Base-by-base conservation (phyloP, 2,888 invertebrate genomes). In the Seladonia tumulorum region DNA sequence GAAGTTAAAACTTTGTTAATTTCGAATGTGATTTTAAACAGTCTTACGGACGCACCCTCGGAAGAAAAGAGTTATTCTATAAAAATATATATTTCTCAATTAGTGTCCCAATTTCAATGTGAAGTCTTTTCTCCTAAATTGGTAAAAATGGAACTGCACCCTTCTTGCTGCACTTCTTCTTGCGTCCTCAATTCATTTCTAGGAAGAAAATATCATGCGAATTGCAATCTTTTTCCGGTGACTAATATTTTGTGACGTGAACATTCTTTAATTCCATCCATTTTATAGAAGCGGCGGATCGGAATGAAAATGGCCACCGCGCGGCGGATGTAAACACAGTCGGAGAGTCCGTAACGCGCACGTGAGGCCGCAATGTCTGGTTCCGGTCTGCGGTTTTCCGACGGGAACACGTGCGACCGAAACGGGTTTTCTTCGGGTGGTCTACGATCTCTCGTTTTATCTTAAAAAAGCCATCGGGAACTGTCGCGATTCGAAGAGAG, bases 311-410 rank as follows among this genome's bases (percentile, higher is more conserved):
- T 81, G 87, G 81, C 77, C 68, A 78, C 68, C 60, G 78, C 76
- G 76, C 68, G 68, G 68, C 84, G 83, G 82, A 88, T 81, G 81
- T 87, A 89, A 90, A 90, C 80, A 83, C 53, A n/a, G 73, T 60
- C 49, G 70, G 87, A 88, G 84, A 66, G 72, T 80, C 76, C 78
- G 81, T 74, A 71, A 77, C 73, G 82, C 53, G 80, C 81, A 78
- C 81, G 81, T 83, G 85, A 86, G 76, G 82, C 79, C 83, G 77
- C 82, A 87, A 88, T 88, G 70, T 91, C 91, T 91, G 88, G 89
- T 91, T 88, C 91, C 90, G 88, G 88, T 89, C 88, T 92, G 92
- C 90, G 91, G 91, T 92, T 92, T 91, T 90, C 90, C 89, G 84
- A 86, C 60, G 76, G 85, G 82, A 89, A 90, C 92, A 92, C 88